Base-by-base conservation (phyloP, 2,888 invertebrate species). In the Beris chalybata region DNA sequence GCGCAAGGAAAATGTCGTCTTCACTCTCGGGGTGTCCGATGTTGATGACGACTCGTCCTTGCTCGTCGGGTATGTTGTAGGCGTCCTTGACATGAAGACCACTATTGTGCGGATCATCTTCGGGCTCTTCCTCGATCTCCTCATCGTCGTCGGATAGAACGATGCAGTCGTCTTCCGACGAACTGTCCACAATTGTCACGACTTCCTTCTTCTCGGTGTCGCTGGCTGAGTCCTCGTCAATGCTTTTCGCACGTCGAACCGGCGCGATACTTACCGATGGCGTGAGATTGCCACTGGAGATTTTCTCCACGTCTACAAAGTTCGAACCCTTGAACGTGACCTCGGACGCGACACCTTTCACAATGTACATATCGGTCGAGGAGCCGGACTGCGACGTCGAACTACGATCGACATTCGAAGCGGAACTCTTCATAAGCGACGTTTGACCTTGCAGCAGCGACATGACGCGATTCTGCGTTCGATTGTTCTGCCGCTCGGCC, bases 31-130 rank as follows among this genome's bases (percentile, higher is more conserved):
- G 91, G 80, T 97, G 97, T 6, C 95, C 96, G 30, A 97, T 89
- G 79, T 97, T 97, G 59, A 97, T 91, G 69, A 95, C 83, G 12
- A 97, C 96, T 29, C 95, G 85, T 0, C 97, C 97, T 76, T 92
- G 88, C 70, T 92, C 92, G 79, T 97, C 96, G 0, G 93, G 93
- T 71, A 90, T 83, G 81, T 97, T 97, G 76, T 93, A 91, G 5
- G 89, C 83, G 80, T 97, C 97, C 76, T 96, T 95, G 5, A 95
- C 94, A 78, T 97, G 97, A 81, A 93, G 88, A 52, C 93, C 96
- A 71, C 94, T 95, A 79, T 95, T 96, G 70, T 90, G 87, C 2
- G 92, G 90, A 82, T 97, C 97, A 71, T 93, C 93, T 70, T 90
- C 90, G n/a, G 85, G 85, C 54, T 85, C 85, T 72, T 90, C 90